Conservation (phyloP, 2,113 vertebrate species). For the Thryonomys swinderianus region DNA sequence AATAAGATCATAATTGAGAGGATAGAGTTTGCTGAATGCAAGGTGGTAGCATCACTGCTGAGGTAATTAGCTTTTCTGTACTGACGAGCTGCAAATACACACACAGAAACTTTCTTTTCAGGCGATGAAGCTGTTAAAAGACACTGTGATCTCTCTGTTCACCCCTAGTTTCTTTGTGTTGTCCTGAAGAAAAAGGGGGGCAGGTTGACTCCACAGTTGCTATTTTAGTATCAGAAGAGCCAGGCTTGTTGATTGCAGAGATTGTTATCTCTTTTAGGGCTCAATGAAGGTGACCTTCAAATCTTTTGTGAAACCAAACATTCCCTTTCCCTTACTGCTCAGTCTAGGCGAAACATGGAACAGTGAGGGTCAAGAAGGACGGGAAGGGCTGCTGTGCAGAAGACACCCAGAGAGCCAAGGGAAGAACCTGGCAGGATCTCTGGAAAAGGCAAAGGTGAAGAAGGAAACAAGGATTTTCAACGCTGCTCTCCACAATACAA, state of each 20-base stretch:
- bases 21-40: conserved; percentile 9
- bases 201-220: conserved; percentile 80
- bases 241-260: conserved; percentile 85
- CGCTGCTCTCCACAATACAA: neutral
- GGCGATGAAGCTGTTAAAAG: conserved; percentile 59
- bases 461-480: neutral
- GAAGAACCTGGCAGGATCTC: neutral
- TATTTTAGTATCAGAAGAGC: conserved; percentile 86
- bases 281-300: conserved; percentile 86
- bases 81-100: conserved; percentile 30
- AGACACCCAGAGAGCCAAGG: neutral
- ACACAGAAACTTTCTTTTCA: conserved; percentile 58
- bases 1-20: neutral
- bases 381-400: neutral
- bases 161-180: conserved; percentile 75
- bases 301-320: conserved; percentile 77
- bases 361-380: neutral
- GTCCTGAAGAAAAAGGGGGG: conserved; percentile 69
- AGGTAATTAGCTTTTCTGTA: conserved; percentile 58
- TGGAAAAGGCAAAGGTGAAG: neutral
- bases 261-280: conserved; percentile 85
- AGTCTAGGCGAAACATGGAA: conserved; percentile 18
- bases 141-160: conserved; percentile 79
- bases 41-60: neutral
- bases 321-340: conserved; percentile 67